phyloP scores from a whole-genome alignment of 2,113 vertebrate genomes.

The Nymphicus hollandicus region DNA sequence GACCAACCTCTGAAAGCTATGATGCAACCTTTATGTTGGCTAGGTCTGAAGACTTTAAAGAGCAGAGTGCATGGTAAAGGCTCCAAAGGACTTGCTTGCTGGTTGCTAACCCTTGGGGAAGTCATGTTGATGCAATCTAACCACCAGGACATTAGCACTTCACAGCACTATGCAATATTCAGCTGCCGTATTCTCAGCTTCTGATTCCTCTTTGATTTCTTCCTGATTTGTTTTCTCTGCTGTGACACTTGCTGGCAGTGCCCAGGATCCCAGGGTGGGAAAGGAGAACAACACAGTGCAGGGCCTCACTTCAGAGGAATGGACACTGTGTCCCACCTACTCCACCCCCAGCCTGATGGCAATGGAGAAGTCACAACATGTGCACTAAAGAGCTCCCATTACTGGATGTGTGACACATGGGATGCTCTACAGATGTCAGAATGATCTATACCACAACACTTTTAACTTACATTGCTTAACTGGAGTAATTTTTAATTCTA shows the following conservation, averaged over 20 bases:
- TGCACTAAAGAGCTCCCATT: neutral
- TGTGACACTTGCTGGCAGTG: fast-evolving
- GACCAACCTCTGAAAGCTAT: neutral
- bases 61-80: neutral
- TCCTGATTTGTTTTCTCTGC: neutral
- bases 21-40: neutral
- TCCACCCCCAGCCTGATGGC: fast-evolving
- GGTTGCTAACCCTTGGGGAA: fast-evolving
- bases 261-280: fast-evolving
- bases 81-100: neutral
- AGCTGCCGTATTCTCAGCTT: neutral
- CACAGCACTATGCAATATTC: neutral
- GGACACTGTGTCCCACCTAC: neutral
- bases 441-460: neutral
- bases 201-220: neutral
- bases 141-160: neutral
- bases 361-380: fast-evolving
- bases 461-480: neutral
- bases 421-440: neutral
- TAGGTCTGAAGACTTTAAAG: neutral
- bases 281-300: fast-evolving
- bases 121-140: neutral
- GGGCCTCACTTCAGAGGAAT: neutral
- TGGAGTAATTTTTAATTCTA: neutral
- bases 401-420: neutral